These are phyloP conservation scores for Hedya salicella DNA, from an alignment of 2,888 invertebrate genomes.

Conservation along the genomic window DNA sequence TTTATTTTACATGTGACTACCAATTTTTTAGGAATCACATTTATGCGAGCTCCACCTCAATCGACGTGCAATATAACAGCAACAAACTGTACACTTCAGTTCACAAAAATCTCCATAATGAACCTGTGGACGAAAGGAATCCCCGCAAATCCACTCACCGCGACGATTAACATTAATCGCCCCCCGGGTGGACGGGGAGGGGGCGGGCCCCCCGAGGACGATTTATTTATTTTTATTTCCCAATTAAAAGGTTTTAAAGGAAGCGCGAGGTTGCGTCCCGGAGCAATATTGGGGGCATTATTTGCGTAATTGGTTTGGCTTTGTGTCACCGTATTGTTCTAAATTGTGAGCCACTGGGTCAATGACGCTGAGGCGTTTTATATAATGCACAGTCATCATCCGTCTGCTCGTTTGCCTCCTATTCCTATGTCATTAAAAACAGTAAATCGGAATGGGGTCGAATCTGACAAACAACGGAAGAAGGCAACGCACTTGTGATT, in stretches of 20 bases:
- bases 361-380: no score
- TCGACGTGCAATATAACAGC: constrained; percentile 2
- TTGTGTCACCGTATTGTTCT: background rate
- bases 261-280: background rate
- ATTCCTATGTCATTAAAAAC: no score
- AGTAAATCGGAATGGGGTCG: no score
- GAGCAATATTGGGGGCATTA: background rate
- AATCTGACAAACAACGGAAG: no score
- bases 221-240: constrained; percentile 15
- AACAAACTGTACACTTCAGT: background rate
- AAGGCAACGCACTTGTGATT: no score
- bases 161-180: constrained; percentile 15
- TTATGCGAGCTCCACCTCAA: background rate
- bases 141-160: constrained; percentile 10
- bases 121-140: constrained; percentile 1
- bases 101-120: constrained; percentile 21
- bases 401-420: no score
- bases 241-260: constrained; percentile 33
- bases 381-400: no score
- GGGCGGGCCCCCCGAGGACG: background rate
- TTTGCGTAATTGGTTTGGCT: constrained; percentile 15
- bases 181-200: background rate
- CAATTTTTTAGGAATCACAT: no score
- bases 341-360: background rate
- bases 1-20: no score